A percentile compares a stretch with the other conserved stretches of the same genome.
These are phyloP conservation scores for Cinclus cinclus DNA, from an alignment of 2,113 vertebrate species.

Conservation along the genomic window DNA sequence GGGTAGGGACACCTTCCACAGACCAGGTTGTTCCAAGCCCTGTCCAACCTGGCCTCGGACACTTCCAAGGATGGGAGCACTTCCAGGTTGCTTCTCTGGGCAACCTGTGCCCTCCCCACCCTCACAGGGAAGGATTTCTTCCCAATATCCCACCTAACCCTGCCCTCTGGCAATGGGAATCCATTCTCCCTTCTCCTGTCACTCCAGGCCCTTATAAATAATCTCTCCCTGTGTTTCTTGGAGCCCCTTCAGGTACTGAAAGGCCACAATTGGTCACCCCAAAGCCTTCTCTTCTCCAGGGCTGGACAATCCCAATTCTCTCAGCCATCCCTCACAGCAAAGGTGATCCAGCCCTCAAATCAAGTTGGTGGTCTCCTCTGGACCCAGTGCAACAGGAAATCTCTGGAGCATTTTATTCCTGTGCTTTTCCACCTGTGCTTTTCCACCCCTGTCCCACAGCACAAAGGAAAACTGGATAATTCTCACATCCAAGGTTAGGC, in stretches of 20 bases:
- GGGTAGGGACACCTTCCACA: background rate
- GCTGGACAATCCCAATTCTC: background rate
- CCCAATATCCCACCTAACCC: background rate
- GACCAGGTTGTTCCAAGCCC: background rate
- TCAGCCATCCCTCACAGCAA: background rate
- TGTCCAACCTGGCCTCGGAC: background rate
- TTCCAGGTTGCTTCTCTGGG: background rate
- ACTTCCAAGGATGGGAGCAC: background rate
- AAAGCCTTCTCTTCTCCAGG: background rate
- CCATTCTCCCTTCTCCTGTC: background rate
- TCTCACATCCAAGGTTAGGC: background rate
- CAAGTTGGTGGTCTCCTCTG: background rate
- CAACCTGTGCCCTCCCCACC: rapidly evolving
- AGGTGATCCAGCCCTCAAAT: background rate
- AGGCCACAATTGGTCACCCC: background rate
- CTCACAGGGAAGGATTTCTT: background rate
- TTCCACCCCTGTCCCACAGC: background rate
- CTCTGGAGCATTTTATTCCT: background rate
- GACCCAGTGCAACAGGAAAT: background rate
- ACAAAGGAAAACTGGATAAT: background rate
- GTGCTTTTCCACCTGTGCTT: background rate
- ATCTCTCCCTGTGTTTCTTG: background rate
- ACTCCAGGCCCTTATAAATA: background rate
- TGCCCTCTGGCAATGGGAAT: background rate
- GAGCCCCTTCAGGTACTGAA: background rate